A percentile compares a stretch with the other conserved stretches of the same genome.
Conservation (phyloP, 64 coral and sea anemone genomes). For the Porites lutea region DNA sequence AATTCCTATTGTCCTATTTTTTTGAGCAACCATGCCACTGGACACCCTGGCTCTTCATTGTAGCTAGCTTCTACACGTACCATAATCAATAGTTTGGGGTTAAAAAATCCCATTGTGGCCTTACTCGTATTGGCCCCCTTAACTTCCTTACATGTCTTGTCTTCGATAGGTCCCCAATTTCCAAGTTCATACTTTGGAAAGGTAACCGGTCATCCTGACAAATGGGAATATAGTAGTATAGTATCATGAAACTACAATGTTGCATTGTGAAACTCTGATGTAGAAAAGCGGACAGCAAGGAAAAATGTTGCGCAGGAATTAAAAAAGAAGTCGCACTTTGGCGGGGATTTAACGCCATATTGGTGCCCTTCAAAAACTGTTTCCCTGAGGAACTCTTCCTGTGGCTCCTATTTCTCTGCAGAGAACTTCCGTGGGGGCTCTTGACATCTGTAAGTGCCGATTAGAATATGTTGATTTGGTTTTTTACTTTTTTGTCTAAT, state of each 20-base stretch:
- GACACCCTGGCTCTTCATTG: constrained; percentile 44
- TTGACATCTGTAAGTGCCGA: too few species aligned
- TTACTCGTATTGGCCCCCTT: constrained; percentile 41
- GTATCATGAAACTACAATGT: too few species aligned
- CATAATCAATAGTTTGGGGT: constrained; percentile 44
- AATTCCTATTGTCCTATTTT: neutral
- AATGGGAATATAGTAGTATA: too few species aligned
- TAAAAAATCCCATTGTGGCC: constrained; percentile 60
- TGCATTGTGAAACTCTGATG: too few species aligned
- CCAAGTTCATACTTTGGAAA: too few species aligned
- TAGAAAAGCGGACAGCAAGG: too few species aligned
- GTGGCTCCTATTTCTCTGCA: constrained; percentile 26
- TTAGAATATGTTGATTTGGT: too few species aligned
- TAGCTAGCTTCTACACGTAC: constrained; percentile 58
- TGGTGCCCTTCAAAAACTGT: constrained; percentile 52
- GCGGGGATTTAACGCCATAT: neutral
- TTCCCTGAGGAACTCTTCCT: constrained; percentile 43
- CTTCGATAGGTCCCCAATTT: constrained; percentile 19
- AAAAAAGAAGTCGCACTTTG: too few species aligned
- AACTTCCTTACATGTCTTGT: constrained; percentile 51
- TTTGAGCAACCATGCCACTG: neutral
- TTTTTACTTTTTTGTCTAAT: too few species aligned
- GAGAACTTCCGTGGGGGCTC: neutral
- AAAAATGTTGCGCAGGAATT: too few species aligned
- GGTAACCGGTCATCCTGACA: too few species aligned